Evolutionary conservation across 2,888 invertebrate genomes (phyloP), one percentile per base, ranked within the genome.

Genomic region (Eilema griseolum): DNA sequence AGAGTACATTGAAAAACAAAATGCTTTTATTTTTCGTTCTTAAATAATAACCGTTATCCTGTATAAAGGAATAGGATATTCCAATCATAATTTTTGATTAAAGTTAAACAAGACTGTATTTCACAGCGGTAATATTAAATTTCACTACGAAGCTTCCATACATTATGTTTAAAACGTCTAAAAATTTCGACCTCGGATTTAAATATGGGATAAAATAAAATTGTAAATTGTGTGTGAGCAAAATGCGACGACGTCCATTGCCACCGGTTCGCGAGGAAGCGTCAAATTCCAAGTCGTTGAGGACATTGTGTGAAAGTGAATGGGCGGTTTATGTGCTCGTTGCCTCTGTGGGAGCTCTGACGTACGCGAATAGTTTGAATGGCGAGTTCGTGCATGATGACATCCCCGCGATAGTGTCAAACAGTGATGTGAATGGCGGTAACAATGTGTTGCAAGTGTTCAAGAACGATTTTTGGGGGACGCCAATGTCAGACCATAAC

Each of bases 311-410:
- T 86, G 91, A 94, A 60, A 95, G 90, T 78, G 96, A 96, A 67
- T 96, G 96, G 96, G 95, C 95, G 74, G 93, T 96, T 69, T 97
- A 97, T 86, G 91, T 95, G 26, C 90, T 97, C 28, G 97, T 97
- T 64, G 96, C 96, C 68, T 94, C 96, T 41, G 97, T 97, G 16
- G 97, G 97, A 24, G 94, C 97, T 26, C 93, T 96, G 65, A 97
- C 97, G 80, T 98, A 98, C 90, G 94, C 96, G 61, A 98, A 98
- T 90, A 97, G 97, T 69, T 93, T 98, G 78, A 95, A 95, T 80
- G 98, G 98, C 63, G 98, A 98, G 89, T 98, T 98, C 88, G 98
- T 98, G 76, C 98, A 98, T 93, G 98, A 98, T 88, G 98, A 98
- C 89, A 96, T 98, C 79, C 98, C 98, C 71, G 98, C 98, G 52